Percentiles rank a stretch among this genome's conserved stretches.
Conservation (phyloP, 2,888 invertebrate genomes). For the Protonemura montana region DNA sequence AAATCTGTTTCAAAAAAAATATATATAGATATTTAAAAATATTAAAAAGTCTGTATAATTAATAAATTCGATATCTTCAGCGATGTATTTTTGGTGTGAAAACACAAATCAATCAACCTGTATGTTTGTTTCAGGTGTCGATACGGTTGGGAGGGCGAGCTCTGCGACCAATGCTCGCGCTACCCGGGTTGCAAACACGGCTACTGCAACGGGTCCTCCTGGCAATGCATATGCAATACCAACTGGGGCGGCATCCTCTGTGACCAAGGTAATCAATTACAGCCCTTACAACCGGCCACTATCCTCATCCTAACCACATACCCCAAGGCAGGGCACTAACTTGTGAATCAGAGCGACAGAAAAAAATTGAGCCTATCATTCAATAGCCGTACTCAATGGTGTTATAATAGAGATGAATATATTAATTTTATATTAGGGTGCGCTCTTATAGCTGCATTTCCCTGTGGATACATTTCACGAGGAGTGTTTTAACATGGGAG, state of each 20-base stretch:
- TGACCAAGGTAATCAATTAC: conserved; percentile 77
- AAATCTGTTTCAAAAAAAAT: too few relatives aligned
- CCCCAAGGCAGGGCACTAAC: neutral
- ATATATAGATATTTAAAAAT: too few relatives aligned
- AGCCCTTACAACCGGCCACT: neutral
- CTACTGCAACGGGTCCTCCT: conserved; percentile 90
- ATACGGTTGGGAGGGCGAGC: conserved; percentile 90
- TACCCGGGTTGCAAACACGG: conserved; percentile 98
- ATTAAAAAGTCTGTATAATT: too few relatives aligned
- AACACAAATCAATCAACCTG: too few relatives aligned
- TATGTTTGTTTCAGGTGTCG: conserved; percentile 81
- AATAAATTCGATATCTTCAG: too few relatives aligned
- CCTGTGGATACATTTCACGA: neutral
- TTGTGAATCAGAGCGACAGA: conserved; percentile 16
- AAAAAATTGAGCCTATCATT: neutral
- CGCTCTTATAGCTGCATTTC: neutral
- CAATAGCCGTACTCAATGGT: neutral
- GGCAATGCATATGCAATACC: conserved; percentile 96
- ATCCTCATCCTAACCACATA: neutral
- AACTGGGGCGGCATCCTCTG: conserved; percentile 99
- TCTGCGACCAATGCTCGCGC: conserved; percentile 91
- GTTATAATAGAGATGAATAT: neutral
- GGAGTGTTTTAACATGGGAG: neutral
- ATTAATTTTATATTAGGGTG: neutral
- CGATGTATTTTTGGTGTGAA: too few relatives aligned